Evolutionary conservation across 2,113 vertebrate genomes (phyloP), one percentile per base, ranked within the genome.

Genomic region (Leucopsar rothschildi): DNA sequence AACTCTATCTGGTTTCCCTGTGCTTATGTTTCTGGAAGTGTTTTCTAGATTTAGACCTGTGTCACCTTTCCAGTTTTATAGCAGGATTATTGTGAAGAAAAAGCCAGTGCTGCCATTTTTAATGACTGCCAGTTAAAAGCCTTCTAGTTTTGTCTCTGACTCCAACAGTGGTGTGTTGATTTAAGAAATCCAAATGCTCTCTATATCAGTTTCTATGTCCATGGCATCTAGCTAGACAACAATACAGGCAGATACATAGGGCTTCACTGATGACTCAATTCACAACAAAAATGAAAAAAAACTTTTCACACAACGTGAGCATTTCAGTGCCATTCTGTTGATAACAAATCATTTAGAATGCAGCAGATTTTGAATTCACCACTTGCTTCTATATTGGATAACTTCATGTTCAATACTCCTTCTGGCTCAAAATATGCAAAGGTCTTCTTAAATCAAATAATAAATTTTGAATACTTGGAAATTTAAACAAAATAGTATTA

Each of bases 261-360:
- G 11, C 13, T 82, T 82, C 52, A 25, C 6, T 61, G 23, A 17
- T 65, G 12, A 50, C 23, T 61, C 13, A 47, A 29, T 47, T 79
- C 75, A 35, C 15, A 85, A 11, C 6, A 35, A 75, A 82, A 69
- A 4, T 31, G 45, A 64, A 64, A 78, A 82, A 52, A 52, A 37
- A 5, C 21, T 10, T 29, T 65, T 8, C 3, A 3, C 0, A 0
- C 29, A 70, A 35, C 12, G 33, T 31, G 1, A 61, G 1, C 39
- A 60, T 65, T 90, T 68, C 22, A 65, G 14, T 61, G 4, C 2
- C 24, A 9, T 73, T 66, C 3, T 70, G 2, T 23, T 82, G 27
- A 55, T 18, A 79, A 1, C 17, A 66, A 57, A 65, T 61, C 29
- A 47, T 18, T 47, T 53, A 60, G 12, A 53, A 70, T 63, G 17